Base-by-base conservation (phyloP, 92 coral and sea anemone genomes). In the Porites cylindrica region DNA sequence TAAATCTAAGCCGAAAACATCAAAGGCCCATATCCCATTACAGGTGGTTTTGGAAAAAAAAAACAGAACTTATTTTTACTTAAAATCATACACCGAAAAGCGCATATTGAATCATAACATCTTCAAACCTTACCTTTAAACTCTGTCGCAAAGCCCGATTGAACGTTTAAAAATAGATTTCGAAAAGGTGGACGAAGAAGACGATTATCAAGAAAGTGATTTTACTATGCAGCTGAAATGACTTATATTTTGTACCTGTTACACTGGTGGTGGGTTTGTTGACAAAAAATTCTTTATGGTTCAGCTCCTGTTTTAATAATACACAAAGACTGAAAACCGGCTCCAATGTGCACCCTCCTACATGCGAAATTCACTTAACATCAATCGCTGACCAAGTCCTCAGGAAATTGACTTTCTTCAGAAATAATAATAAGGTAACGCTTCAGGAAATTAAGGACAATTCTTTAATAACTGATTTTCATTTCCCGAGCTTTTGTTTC, bases 381-480 rank as follows among this genome's bases (percentile, higher is more conserved):
- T 70, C 23, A 18, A 69, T 56, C 77, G 54, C 26, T 32, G 6
- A 75, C 64, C 32, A 18, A 81, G 29, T 17, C 29, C 58, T 29
- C 69, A 70, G 77, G 85, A 81, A 81, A 81, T 81, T 70, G 85
- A 54, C 85, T 69, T 81, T 81, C 77, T 53, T 69, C 29, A 32
- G 24, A 62, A 70, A 66, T 66, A 81, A 66, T 66, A 81, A 70
- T 70, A 9, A 20, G 32, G 68, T 68, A 24, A 24, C 32, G 6
- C 75, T 21, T 56, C 67, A 69, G 85, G 85, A 81, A 81, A 70
- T 70, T 50, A 17, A 23, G 20, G 9, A 26, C 68, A 60, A 77
- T 77, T 16, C 18, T 32, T 77, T 77, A 29, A 18, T 77, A 50
- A 14, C 18, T 53, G 47, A 24, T 77, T 59, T 77, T 59, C 81